These are phyloP conservation scores for Coremacera marginata DNA, from an alignment of 2,888 invertebrate species.

Conservation along the genomic window DNA sequence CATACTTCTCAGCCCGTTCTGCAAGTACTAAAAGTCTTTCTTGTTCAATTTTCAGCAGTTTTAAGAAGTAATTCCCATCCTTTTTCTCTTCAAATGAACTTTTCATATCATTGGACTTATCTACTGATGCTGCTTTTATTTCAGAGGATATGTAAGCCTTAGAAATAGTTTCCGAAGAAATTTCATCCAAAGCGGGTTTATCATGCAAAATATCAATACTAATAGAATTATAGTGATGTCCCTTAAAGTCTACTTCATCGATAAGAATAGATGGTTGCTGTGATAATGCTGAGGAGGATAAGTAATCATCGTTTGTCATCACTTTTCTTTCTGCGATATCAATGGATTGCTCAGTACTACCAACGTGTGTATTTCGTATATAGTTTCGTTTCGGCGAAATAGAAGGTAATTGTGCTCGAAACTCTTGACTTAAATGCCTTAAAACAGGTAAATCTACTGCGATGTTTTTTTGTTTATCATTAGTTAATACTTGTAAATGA, in stretches of 20 bases:
- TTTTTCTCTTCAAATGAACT: constrained; percentile 41
- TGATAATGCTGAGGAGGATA: background rate
- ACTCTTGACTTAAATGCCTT: constrained; percentile 86
- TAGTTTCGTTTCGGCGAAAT: constrained; percentile 72
- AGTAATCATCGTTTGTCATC: background rate
- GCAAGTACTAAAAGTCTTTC: constrained; percentile 78
- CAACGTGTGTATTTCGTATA: constrained; percentile 34
- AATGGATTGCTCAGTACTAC: background rate
- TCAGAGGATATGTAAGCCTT: background rate
- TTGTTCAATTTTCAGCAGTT: constrained; percentile 80
- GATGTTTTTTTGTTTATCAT: constrained; percentile 47
- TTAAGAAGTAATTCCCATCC: constrained; percentile 84
- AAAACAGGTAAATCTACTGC: constrained; percentile 77
- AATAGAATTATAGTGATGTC: constrained; percentile 1
- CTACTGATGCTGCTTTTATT: background rate
- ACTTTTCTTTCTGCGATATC: background rate
- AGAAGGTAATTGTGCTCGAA: constrained; percentile 82
- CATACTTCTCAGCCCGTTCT: constrained; percentile 77
- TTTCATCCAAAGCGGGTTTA: background rate
- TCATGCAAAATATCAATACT: background rate
- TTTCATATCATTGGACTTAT: too few species aligned
- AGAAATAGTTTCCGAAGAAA: background rate
- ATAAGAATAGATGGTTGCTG: background rate
- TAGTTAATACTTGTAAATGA: constrained; percentile 29
- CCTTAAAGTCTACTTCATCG: constrained; percentile 24